A percentile compares a stretch with the other conserved stretches of the same genome.
These are phyloP conservation scores for Pseudochromis fuscus DNA, from an alignment of 2,797 vertebrate genomes.

Conservation along the genomic window DNA sequence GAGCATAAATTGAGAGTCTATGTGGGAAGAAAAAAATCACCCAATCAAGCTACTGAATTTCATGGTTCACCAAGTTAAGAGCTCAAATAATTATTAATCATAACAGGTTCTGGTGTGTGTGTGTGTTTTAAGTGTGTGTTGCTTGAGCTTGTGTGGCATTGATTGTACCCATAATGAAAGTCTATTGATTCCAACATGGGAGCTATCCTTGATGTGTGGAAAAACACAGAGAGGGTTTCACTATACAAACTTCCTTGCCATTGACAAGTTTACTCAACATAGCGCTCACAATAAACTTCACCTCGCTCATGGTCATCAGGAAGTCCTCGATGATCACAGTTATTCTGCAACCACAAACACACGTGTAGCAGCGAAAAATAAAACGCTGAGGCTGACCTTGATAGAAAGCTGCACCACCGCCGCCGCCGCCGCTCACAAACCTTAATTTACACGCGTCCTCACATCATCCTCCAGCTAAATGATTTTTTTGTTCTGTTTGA, in stretches of 20 bases:
- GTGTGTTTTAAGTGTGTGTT: constrained; percentile 26
- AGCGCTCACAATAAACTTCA: background rate
- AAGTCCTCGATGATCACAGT: background rate
- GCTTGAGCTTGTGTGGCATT: constrained; percentile 31
- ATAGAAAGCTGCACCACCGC: constrained; percentile 20
- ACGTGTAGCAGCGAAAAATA: background rate
- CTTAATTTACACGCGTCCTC: constrained; percentile 31
- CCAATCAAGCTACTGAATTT: constrained; percentile 57
- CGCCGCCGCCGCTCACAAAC: constrained; percentile 10
- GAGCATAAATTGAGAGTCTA: constrained; percentile 25
- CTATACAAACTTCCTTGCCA: background rate
- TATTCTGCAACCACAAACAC: background rate
- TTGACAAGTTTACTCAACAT: background rate
- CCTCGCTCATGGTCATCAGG: constrained; percentile 1
- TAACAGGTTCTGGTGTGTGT: constrained; percentile 14
- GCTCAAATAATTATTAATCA: constrained; percentile 62
- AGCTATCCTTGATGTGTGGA: constrained; percentile 45
- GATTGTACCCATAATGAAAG: constrained; percentile 64
- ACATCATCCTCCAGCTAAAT: constrained; percentile 45
- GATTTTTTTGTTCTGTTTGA: constrained; percentile 52
- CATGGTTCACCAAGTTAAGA: constrained; percentile 54
- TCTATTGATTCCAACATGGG: constrained; percentile 61
- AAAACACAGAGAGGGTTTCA: constrained; percentile 20
- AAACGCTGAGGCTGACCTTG: constrained; percentile 27
- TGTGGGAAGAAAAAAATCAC: constrained; percentile 22